Base-by-base conservation (phyloP, 2,888 invertebrate genomes). In the Dioctria linearis region DNA sequence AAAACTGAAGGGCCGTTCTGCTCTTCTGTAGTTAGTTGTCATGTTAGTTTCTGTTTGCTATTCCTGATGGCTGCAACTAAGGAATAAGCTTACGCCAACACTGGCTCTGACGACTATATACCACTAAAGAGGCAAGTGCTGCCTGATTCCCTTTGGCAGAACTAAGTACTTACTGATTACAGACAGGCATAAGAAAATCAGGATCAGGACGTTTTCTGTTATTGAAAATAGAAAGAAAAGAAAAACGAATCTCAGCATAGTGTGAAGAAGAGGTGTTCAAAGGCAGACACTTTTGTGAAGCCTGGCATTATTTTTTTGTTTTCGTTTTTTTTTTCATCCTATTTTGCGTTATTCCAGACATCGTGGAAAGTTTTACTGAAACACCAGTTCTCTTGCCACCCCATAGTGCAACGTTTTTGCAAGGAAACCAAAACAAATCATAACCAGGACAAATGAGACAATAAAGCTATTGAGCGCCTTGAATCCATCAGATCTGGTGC, bases 191-290 rank as follows among this genome's bases (percentile, higher is more conserved):
- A 49, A 25, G 42, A 59, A 25, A 25, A 25, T 25, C 25, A 25
- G 25, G 25, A 76, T 76, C 76, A 63, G 63, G 76, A 63, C 43
- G 39, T 13, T 59, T 75, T 42, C 43, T 59, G 59, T 40, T 13
- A 75, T 13, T 57, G 13, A 39, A 46, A 76, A 37, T 5, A 42
- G 59, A 76, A 76, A 25, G 25, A 25, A 25, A 25, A 25, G 25
- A 25, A 76, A 76, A 76, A 63, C 61, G 40, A 61, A 25, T 25
- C 25, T 59, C 66, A 67, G 57, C 43, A 42, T 69, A 67, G 79
- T 79, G 79, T 79, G 66, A 79, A 67, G 67, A 69, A 59, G 79
- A 79, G 79, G 79, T 79, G 79, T 79, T 79, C 67, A 79, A 79
- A 79, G 79, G 79, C 79, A 79, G 79, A 79, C 79, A 59, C 67